Evolutionary conservation across 1,140 invertebrate genomes (phyloP), one percentile per base, ranked within the genome.

Genomic region (Meloidogyne hapla): DNA sequence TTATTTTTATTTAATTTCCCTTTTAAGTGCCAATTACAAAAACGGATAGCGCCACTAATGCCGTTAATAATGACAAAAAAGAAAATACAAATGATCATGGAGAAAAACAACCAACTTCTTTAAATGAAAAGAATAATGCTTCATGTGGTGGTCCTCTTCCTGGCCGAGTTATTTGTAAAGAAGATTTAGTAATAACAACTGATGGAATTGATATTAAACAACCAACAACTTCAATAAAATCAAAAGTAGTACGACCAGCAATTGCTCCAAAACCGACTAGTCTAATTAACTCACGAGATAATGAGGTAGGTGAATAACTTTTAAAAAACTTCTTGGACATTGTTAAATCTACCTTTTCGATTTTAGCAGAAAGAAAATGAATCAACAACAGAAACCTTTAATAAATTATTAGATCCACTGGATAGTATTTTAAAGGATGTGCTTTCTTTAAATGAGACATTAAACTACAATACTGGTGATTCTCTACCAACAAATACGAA

Each of bases 371-470:
- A 61, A 42, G 23, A 33, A 69, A 12, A 70, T 21, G 12, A 83
- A 76, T 0, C 28, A 73, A 40, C 48, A 42, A 25, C 15, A 76
- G 42, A 56, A 23, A 71, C 10, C 38, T 10, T 25, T 28, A 33
- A n/a, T 25, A 73, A 33, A 12, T 68, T 81, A 18, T 63, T 81
- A 18, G 82, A 73, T 26, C 80, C 80, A 21, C 56, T 81, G 48
- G 72, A 81, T 21, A 83, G 77, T 40, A 80, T 81, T 65, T 63
- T 81, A 26, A 81, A 83, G 23, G 77, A 81, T 45, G 76, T 80
- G 4, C 70, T 62, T 42, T 42, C 69, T 13, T 45, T 78, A 45
- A 66, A 61, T 13, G 77, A 76, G 26, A 26, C 28, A 40, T 15
- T 76, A n/a, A 64, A 73, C 71, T 61, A 25, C 21, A 63, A 73